Evolutionary conservation across 1,140 invertebrate genomes (phyloP).

Genomic region (Drosophila ironensis): DNA sequence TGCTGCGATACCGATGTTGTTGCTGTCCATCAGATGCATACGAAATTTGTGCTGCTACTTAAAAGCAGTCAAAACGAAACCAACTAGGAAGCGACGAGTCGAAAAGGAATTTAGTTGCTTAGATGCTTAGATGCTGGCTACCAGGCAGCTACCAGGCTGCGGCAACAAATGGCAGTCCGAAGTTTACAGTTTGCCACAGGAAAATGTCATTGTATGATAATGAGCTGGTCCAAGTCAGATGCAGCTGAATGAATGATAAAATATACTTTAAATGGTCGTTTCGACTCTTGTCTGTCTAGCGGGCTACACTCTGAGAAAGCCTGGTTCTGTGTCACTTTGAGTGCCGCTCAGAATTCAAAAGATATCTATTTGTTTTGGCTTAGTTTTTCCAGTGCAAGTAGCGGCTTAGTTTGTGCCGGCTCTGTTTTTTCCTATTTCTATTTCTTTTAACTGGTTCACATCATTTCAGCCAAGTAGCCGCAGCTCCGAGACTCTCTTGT

Average conservation of each 20-base stretch:
- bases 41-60: conserved; percentile 67
- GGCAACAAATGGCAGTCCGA: conserved; percentile 59
- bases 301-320: background rate
- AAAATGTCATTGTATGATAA: conserved; percentile 80
- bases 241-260: conserved; percentile 79
- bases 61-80: conserved; percentile 72
- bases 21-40: conserved; percentile 78
- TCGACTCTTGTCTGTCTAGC: conserved; percentile 71
- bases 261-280: conserved; percentile 79
- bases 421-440: conserved; percentile 23
- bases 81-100: conserved; percentile 71
- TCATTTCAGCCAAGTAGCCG: conserved; percentile 68
- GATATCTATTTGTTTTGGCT: background rate
- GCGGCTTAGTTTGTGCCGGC: conserved; percentile 51
- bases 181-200: conserved; percentile 65
- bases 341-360: no score
- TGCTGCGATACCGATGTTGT: conserved; percentile 34
- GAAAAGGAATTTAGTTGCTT: conserved; percentile 55
- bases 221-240: conserved; percentile 73
- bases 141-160: conserved; percentile 21
- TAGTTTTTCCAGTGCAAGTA: conserved; percentile 19
- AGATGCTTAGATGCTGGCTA: no score
- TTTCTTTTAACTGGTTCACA: conserved; percentile 70
- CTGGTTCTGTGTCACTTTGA: background rate
- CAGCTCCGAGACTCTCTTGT: conserved; percentile 41